Base-by-base conservation (phyloP, 2,797 vertebrate genomes). In the Premnoplex brunnescens region DNA sequence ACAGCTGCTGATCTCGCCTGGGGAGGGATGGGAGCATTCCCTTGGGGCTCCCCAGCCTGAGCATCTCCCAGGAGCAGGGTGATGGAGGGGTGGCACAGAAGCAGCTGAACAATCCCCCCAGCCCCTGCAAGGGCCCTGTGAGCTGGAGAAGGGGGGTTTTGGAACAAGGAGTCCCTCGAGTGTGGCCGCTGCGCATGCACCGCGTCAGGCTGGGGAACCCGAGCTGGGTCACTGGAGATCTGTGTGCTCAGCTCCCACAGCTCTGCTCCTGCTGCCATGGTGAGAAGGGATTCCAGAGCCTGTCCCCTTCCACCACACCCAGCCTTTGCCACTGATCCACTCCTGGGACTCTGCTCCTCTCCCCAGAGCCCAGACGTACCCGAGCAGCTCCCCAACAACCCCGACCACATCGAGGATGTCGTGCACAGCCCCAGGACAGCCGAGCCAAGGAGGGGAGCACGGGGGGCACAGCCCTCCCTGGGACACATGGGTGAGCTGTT, bases 351-450 rank as follows among this genome's bases (percentile, higher is more conserved):
- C 68, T 11, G 2, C 26, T 71, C 19, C 68, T 81, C 34, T 51
- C 48, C 43, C 14, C 17, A 88, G 93, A 71, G 58, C 44, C 48
- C 68, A 22, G 41, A n/a, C 17, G 3, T 2, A 4, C n/a, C 41
- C 0, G 6, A 64, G 32, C 43, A 1, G 15, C 4, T 8, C 37
- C 23, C 88, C 1, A 3, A 12, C 18, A 28, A 11, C 48, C 48
- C 8, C 1, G 20, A 46, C 9, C 4, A 2, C 2, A 0, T 6
- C 2, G 16, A 19, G 46, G 82, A 32, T 5, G 10, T 68, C 0
- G 6, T 5, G 48, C 60, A 52, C 27, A 68, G 73, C 49, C 2
- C 2, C 2, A 7, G 17, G 30, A 72, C 43, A 10, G 55, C 28
- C 4, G 69, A 75, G 32, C 27, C 7, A 2, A 26, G 51, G 28